Conservation (phyloP, 2,797 vertebrate genomes). For the Siniperca obscura region DNA sequence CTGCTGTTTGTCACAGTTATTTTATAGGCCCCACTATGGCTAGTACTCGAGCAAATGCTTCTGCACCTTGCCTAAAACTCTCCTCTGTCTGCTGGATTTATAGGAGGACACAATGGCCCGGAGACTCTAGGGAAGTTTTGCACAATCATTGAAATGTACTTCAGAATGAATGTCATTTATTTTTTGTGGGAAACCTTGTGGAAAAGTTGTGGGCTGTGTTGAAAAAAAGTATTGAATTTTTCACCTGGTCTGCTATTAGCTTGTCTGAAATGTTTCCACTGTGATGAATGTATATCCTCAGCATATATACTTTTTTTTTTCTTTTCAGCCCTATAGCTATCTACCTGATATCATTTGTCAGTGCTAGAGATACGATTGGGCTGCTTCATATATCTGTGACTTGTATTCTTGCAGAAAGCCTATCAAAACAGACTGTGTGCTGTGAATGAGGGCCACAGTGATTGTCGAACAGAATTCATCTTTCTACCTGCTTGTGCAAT, state of each 20-base stretch:
- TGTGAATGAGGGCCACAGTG: slow-evolving; percentile 2
- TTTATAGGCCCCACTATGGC: slow-evolving; percentile 37
- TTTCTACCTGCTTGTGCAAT: slow-evolving; percentile 26
- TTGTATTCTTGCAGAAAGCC: slow-evolving; percentile 7
- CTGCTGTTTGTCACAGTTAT: slow-evolving; percentile 75
- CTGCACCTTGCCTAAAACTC: slow-evolving; percentile 19
- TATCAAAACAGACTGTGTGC: neutral
- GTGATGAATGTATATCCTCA: slow-evolving; percentile 17
- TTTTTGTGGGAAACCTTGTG: slow-evolving; percentile 3
- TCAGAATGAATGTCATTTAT: neutral
- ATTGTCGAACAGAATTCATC: slow-evolving; percentile 28
- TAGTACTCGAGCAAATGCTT: slow-evolving; percentile 2
- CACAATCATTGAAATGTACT: slow-evolving; percentile 8
- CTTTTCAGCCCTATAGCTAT: neutral
- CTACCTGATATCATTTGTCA: neutral
- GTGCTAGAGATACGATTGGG: slow-evolving; percentile 7
- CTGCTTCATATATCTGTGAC: neutral
- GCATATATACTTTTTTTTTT: neutral
- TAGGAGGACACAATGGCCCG: neutral
- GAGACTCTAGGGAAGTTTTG: neutral
- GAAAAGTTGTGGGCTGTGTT: neutral
- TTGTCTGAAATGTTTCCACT: neutral
- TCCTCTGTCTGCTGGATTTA: slow-evolving; percentile 26
- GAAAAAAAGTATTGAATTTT: neutral
- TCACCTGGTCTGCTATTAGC: neutral